Conservation (phyloP, 2,113 vertebrate species). For the Agapornis roseicollis region DNA sequence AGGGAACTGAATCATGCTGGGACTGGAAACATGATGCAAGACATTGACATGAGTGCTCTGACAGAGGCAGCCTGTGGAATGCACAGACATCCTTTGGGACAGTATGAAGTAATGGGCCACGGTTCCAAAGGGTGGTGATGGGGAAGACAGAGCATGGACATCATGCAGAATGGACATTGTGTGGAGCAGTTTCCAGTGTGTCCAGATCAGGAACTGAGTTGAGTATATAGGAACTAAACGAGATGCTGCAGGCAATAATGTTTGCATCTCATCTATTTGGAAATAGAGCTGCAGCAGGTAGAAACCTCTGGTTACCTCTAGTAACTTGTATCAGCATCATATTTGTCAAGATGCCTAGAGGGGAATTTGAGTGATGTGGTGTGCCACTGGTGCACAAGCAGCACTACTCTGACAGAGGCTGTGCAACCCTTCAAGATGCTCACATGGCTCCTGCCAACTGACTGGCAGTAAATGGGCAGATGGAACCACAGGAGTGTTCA, state of each 20-base stretch:
- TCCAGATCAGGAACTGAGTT: neutral
- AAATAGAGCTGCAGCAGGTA: neutral
- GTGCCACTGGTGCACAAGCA: neutral
- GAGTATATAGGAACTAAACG: neutral
- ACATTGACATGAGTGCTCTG: fast-evolving
- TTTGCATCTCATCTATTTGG: neutral
- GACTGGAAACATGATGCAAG: neutral
- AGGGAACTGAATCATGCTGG: neutral
- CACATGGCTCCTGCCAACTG: fast-evolving
- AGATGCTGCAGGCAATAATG: neutral
- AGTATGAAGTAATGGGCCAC: neutral
- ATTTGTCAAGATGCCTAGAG: neutral
- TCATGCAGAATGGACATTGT: fast-evolving
- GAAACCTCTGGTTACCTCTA: neutral
- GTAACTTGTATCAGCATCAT: fast-evolving
- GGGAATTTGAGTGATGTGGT: neutral
- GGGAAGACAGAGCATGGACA: neutral
- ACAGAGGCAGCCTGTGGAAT: neutral
- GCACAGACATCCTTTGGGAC: neutral
- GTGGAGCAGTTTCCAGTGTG: neutral
- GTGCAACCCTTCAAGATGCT: neutral
- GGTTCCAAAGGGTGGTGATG: fast-evolving
- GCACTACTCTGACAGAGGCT: fast-evolving
- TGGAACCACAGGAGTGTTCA: fast-evolving
- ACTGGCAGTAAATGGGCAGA: neutral